phyloP scores from a whole-genome alignment of 2,888 invertebrate genomes.

The Ectemnius cavifrons region DNA sequence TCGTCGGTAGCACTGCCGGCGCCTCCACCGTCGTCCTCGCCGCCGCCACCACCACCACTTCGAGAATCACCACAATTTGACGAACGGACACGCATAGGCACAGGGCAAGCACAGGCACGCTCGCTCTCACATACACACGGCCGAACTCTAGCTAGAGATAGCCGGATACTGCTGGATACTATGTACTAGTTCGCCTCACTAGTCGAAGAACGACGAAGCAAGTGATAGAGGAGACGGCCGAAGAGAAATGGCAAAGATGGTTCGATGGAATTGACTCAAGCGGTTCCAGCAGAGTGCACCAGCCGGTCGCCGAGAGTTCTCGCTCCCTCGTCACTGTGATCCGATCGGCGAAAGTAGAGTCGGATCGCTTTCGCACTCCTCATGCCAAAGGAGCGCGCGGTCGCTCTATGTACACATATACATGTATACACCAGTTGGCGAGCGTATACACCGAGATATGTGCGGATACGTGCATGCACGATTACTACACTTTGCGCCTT shows the following conservation, averaged over 20 bases:
- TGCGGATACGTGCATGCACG: too few relatives aligned
- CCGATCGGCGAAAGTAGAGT: constrained; percentile 36
- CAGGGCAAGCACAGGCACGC: constrained; percentile 40
- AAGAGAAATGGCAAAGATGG: neutral
- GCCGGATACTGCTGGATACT: neutral
- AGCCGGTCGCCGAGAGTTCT: constrained; percentile 6
- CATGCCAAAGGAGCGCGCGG: constrained; percentile 36
- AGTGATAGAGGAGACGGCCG: neutral
- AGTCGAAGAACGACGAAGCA: neutral
- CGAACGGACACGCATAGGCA: constrained; percentile 58
- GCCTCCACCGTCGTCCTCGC: constrained; percentile 9
- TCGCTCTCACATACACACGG: constrained; percentile 29
- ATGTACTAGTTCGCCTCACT: too few relatives aligned
- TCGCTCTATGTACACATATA: constrained; percentile 20
- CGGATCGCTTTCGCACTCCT: constrained; percentile 31
- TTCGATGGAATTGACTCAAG: neutral
- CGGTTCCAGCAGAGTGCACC: neutral
- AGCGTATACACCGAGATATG: too few relatives aligned
- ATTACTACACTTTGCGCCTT: constrained; percentile 4
- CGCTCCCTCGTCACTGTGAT: constrained; percentile 4
- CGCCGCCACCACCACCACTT: constrained; percentile 33
- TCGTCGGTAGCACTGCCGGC: constrained; percentile 24
- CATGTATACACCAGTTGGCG: constrained; percentile 20
- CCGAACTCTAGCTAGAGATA: constrained; percentile 17
- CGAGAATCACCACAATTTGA: constrained; percentile 53